Evolutionary conservation across 2,113 vertebrate genomes (phyloP), one percentile per base, ranked within the genome.

Genomic region (Lamprologus tigripictilis): DNA sequence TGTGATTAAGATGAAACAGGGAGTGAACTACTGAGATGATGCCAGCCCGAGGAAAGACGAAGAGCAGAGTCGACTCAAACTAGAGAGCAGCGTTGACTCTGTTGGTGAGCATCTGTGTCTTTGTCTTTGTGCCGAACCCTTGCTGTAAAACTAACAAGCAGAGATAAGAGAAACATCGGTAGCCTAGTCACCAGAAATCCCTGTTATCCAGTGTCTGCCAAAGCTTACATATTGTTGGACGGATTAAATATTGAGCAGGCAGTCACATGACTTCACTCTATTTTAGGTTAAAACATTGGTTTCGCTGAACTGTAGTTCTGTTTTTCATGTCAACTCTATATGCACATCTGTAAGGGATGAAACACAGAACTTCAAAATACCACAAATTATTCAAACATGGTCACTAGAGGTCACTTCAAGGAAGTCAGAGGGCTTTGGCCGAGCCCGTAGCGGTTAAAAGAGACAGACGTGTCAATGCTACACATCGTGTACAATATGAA

Each of bases 401-500:
- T 86, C 3, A 21, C 26, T 40, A 78, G 26, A 8, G 45, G 61
- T 83, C 47, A 68, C 83, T 85, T 58, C 76, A 5, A 85, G 37
- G 47, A 68, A 10, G 47, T 88, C 53, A 53, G 82, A 4, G 42
- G n/a, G 53, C 80, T 79, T 55, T 40, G 13, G 42, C 71, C 9
- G 26, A 78, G 42, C 71, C 10, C 3, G 4, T 21, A 17, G 37
- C n/a, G 37, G 12, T 83, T 45, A 61, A 40, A 51, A 68, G 66
- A 51, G n/a, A 54, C 45, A 37, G 73, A 51, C 5, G 82, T 73
- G 82, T 81, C 55, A 89, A 73, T 80, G 86, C 63, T 87, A 51
- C 83, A 92, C 84, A 90, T 88, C 31, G 86, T 82, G 87, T 82
- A 87, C 35, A 79, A 90, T 88, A 90, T 91, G 87, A 87, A 90